These are phyloP conservation scores for Campoletis raptor DNA, from an alignment of 2,888 invertebrate genomes.

Conservation along the genomic window DNA sequence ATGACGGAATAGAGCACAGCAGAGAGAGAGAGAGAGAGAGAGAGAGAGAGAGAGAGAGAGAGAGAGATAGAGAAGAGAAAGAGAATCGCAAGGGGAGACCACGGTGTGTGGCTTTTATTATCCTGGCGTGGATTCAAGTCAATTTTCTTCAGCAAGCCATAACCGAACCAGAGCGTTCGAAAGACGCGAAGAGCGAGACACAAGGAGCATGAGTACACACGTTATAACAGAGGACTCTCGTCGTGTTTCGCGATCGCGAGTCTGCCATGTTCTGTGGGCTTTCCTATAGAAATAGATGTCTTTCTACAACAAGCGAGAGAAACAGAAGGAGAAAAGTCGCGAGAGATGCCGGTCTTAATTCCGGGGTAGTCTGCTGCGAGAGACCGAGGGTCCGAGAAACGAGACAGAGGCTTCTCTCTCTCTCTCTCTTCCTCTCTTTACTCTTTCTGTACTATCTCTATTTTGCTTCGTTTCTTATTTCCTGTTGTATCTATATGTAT, in stretches of 20 bases:
- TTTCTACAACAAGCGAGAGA: conserved; percentile 44
- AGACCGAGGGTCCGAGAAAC: conserved; percentile 47
- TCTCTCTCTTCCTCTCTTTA: neutral
- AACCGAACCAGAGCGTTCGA: conserved; percentile 72
- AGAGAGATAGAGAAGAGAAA: conserved; percentile 11
- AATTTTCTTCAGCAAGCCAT: conserved; percentile 82
- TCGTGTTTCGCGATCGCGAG: conserved; percentile 36
- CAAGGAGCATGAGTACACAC: conserved; percentile 71
- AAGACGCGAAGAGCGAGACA: conserved; percentile 73
- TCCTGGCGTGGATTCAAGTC: conserved; percentile 83
- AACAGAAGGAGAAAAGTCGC: conserved; percentile 24
- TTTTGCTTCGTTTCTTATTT: conserved; percentile 37
- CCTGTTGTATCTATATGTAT: neutral
- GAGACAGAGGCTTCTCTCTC: conserved; percentile 17
- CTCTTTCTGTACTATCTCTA: conserved; percentile 32
- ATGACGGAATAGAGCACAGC: neutral
- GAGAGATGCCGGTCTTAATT: conserved; percentile 66
- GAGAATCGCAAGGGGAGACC: conserved; percentile 44
- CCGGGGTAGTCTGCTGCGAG: conserved; percentile 59
- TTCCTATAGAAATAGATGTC: conserved; percentile 51
- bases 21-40: no score
- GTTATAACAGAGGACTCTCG: conserved; percentile 58
- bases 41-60: no score
- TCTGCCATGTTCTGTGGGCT: conserved; percentile 17
- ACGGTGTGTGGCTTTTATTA: conserved; percentile 78